A percentile compares a stretch with the other conserved stretches of the same genome.
Evolutionary conservation across 2,113 vertebrate genomes (phyloP).

Genomic region (Stercorarius parasiticus): DNA sequence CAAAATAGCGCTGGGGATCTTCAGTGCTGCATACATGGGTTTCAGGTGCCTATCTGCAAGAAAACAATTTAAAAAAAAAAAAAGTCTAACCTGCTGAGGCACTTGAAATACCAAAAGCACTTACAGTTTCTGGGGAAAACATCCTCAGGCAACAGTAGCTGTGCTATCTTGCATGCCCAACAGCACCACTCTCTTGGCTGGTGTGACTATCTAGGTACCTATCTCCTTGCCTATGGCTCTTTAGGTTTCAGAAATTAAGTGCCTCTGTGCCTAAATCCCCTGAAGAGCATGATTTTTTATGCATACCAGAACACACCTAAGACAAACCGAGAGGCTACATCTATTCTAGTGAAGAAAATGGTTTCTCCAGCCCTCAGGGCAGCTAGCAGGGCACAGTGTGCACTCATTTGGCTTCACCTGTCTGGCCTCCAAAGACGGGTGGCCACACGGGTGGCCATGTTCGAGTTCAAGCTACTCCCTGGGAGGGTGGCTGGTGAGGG

Average conservation of each 20-base stretch:
- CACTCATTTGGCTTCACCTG: rapidly evolving
- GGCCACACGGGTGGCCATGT: rapidly evolving
- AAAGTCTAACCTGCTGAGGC: not conserved
- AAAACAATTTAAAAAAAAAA: not conserved
- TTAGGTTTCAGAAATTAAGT: constrained; percentile 19
- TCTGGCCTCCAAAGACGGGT: rapidly evolving
- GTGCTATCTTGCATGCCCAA: constrained; percentile 37
- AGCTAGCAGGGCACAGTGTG: not conserved
- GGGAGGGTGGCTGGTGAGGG: rapidly evolving
- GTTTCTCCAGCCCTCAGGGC: not conserved
- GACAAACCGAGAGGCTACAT: not conserved
- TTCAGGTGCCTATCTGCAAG: not conserved
- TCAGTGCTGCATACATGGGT: not conserved
- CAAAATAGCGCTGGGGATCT: not conserved
- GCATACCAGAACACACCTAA: constrained; percentile 42
- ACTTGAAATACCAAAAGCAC: not conserved
- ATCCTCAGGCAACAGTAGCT: constrained; percentile 41
- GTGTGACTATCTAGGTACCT: not conserved
- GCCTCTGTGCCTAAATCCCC: not conserved
- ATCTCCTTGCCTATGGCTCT: not conserved
- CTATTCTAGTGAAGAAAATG: not conserved
- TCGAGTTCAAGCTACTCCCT: not conserved
- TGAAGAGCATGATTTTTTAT: not conserved
- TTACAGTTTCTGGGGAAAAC: constrained; percentile 28
- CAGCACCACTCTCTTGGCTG: constrained; percentile 2